phyloP scores from a whole-genome alignment of 2,888 invertebrate genomes.

The Limnephilus rhombicus region DNA sequence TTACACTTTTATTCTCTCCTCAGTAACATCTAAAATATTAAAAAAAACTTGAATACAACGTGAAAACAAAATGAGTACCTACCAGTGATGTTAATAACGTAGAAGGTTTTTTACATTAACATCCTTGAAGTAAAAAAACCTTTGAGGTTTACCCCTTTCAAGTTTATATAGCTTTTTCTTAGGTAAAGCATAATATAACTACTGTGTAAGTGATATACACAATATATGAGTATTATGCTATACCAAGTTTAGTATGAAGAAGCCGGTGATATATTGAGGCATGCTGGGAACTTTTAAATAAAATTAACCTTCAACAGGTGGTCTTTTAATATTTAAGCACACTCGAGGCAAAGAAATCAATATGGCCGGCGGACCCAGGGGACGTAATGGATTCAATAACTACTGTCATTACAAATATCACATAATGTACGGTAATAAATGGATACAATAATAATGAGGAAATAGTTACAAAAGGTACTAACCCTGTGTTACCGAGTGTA shows the following conservation, averaged over 20 bases:
- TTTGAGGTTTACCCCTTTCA: conserved; percentile 23
- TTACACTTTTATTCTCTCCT: not conserved
- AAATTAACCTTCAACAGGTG: not conserved
- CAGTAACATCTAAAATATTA: not conserved
- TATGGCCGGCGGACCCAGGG: not conserved
- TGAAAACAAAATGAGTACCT: not conserved
- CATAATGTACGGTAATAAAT: not conserved
- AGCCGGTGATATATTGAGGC: not conserved
- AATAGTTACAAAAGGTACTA: not conserved
- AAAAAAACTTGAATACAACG: not conserved
- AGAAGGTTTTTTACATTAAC: not conserved
- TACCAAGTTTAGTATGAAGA: not conserved
- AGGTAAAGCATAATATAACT: not conserved
- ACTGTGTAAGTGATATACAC: not conserved
- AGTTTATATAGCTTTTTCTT: not conserved
- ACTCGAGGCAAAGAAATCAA: not conserved
- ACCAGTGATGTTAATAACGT: conserved; percentile 9
- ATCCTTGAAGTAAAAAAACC: not conserved
- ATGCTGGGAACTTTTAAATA: not conserved
- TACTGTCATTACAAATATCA: not conserved
- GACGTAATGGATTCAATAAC: not conserved
- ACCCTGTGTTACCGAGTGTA: too few relatives aligned
- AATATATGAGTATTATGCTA: not conserved
- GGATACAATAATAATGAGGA: not conserved
- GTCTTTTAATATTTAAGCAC: not conserved